These are phyloP conservation scores for Stenchaetothrips biformis DNA, from an alignment of 2,888 invertebrate species.

Conservation along the genomic window DNA sequence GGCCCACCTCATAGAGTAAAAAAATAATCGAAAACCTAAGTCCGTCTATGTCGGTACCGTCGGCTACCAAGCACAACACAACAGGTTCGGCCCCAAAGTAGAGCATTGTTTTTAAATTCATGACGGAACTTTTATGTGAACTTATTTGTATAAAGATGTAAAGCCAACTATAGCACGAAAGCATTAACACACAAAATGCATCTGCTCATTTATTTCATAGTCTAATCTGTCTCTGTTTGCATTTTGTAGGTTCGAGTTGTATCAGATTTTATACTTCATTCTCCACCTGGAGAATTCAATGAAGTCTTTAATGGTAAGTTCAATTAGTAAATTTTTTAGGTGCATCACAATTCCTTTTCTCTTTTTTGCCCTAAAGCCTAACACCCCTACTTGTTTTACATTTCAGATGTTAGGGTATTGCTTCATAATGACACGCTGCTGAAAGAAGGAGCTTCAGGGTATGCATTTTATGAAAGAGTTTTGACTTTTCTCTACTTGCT, in stretches of 20 bases:
- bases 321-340: not conserved
- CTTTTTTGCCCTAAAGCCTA: not conserved
- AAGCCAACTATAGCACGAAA: too few species aligned
- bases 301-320: slow-evolving; percentile 85
- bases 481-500: slow-evolving; percentile 7
- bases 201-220: not conserved
- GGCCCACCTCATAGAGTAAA: too few species aligned
- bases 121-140: not conserved
- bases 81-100: not conserved
- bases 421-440: slow-evolving; percentile 93
- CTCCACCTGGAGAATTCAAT: slow-evolving; percentile 99
- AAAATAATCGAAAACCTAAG: too few species aligned
- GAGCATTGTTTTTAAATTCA: not conserved
- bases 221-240: not conserved
- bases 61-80: not conserved
- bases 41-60: too few species aligned
- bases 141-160: not conserved
- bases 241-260: slow-evolving; percentile 76
- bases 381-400: not conserved
- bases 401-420: slow-evolving; percentile 75
- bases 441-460: slow-evolving; percentile 90
- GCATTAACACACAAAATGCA: not conserved
- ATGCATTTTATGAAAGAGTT: slow-evolving; percentile 36
- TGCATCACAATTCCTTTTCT: not conserved
- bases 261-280: slow-evolving; percentile 96